Evolutionary conservation across 2,888 invertebrate genomes (phyloP).

Genomic region (Standfussiana lucernea): DNA sequence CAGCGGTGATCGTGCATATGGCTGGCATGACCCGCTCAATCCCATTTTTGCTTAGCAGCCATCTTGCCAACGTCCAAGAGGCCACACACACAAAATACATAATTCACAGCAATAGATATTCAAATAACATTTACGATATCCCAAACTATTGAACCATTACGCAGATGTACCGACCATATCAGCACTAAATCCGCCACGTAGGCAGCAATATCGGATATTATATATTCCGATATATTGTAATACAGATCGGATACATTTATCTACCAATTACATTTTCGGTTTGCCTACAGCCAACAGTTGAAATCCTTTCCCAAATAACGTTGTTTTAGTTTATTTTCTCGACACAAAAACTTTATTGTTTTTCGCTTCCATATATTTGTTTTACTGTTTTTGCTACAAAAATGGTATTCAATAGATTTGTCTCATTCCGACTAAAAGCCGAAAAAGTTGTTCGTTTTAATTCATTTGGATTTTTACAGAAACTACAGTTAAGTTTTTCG

Average conservation of each 20-base stretch:
- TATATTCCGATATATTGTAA: constrained; percentile 7
- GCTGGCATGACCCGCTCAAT: no score
- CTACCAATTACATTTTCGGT: constrained; percentile 32
- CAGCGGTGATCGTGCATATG: no score
- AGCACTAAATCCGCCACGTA: constrained; percentile 29
- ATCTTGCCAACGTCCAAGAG: no score
- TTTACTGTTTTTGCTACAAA: not conserved
- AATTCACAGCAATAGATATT: not conserved
- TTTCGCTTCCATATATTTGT: constrained; percentile 4
- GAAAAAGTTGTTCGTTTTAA: not conserved
- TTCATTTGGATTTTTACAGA: not conserved
- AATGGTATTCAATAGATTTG: not conserved
- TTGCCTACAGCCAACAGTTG: constrained; percentile 1
- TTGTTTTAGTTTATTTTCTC: constrained; percentile 15
- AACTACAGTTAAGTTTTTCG: not conserved
- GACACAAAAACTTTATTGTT: constrained; percentile 17
- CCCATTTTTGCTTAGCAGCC: no score
- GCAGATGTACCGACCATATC: constrained; percentile 3
- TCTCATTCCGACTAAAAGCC: no score
- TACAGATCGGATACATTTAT: constrained; percentile 28
- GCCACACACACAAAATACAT: not conserved
- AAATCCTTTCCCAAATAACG: constrained; percentile 4
- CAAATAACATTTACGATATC: not conserved
- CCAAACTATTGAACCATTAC: constrained; percentile 16
- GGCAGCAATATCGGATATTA: constrained; percentile 29